phyloP scores from a whole-genome alignment of 2,797 vertebrate genomes.

The Pseudochirops cupreus region DNA sequence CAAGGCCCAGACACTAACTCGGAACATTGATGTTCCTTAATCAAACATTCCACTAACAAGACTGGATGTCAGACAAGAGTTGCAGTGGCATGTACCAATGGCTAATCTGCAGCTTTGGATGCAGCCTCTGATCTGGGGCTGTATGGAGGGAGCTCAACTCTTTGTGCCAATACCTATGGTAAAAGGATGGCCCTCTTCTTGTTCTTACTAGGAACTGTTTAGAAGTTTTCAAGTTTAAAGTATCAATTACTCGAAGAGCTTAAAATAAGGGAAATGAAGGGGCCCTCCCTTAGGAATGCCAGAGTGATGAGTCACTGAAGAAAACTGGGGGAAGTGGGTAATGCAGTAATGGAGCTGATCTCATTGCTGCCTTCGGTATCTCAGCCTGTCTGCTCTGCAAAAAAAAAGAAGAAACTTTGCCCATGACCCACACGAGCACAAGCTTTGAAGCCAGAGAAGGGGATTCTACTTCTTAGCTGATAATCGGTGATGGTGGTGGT shows the following conservation, averaged over 20 bases:
- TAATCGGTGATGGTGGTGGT: not conserved
- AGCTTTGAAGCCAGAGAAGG: not conserved
- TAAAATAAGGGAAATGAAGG: not conserved
- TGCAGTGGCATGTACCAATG: accelerated
- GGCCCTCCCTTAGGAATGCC: not conserved
- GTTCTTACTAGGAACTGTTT: not conserved
- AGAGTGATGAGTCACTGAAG: not conserved
- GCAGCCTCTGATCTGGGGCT: not conserved
- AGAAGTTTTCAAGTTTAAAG: not conserved
- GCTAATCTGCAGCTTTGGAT: not conserved
- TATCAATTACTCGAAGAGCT: not conserved
- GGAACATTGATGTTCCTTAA: not conserved
- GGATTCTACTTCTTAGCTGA: not conserved
- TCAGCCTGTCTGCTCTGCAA: not conserved
- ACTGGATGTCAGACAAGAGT: not conserved
- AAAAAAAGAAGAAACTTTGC: not conserved
- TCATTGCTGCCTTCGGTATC: not conserved
- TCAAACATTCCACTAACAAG: not conserved
- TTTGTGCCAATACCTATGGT: not conserved
- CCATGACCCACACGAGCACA: not conserved
- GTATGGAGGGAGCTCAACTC: not conserved
- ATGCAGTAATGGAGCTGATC: not conserved
- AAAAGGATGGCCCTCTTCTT: not conserved
- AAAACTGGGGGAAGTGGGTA: not conserved
- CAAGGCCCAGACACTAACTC: not conserved